Evolutionary conservation across 2,113 vertebrate genomes (phyloP).

Genomic region (Asarcornis scutulata): DNA sequence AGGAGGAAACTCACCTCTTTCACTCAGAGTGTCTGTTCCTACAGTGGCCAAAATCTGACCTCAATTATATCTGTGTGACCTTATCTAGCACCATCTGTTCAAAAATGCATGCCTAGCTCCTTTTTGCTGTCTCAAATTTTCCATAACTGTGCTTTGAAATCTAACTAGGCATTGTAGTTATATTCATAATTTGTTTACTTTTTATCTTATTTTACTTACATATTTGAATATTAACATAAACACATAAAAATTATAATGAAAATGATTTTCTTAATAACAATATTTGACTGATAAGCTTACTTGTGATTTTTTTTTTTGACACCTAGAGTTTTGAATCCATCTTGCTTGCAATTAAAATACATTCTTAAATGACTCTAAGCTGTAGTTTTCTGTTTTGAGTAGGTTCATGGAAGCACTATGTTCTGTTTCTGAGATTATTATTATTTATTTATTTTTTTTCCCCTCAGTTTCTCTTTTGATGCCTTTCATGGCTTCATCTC

Average conservation of each 20-base stretch:
- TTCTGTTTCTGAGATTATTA: neutral
- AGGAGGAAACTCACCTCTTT: constrained; percentile 38
- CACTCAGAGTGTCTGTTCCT: neutral
- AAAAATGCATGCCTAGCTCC: neutral
- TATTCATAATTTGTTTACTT: constrained; percentile 60
- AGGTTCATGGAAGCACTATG: neutral
- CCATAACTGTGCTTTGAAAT: constrained; percentile 56
- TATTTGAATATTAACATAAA: constrained; percentile 5
- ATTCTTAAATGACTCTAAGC: neutral
- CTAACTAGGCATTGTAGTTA: constrained; percentile 49
- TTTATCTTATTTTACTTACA: constrained; percentile 59
- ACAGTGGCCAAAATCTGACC: constrained; percentile 36
- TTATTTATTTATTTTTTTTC: neutral
- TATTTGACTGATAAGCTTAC: constrained; percentile 41
- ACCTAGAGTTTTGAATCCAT: neutral
- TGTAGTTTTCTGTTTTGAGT: constrained; percentile 29
- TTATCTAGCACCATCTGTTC: constrained; percentile 48
- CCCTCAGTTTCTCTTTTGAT: neutral
- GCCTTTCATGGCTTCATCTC: neutral
- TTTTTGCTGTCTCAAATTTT: constrained; percentile 3
- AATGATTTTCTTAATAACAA: constrained; percentile 64
- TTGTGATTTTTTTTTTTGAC: neutral
- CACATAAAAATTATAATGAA: constrained; percentile 1
- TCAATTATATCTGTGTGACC: constrained; percentile 48
- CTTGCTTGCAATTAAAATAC: neutral